Evolutionary conservation across 2,888 invertebrate species (phyloP).

Genomic region (Plebejus anna): DNA sequence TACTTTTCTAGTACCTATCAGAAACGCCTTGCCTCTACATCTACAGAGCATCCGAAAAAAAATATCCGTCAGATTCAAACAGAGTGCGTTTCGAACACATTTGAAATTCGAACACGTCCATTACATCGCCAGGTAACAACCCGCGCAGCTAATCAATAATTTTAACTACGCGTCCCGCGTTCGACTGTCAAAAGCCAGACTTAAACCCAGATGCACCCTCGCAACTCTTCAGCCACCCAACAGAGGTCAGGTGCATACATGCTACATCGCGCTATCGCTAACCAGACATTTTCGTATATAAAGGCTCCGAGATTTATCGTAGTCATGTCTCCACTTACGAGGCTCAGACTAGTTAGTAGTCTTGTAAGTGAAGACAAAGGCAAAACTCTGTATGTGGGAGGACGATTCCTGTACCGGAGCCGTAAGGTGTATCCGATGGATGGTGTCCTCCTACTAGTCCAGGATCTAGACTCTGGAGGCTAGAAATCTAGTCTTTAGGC

Average conservation of each 20-base stretch:
- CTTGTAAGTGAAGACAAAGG: neutral
- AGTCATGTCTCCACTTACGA: neutral
- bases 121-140: too few species aligned
- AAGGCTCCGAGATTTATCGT: neutral
- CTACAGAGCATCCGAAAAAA: too few species aligned
- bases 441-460: neutral
- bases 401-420: neutral
- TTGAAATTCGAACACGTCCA: too few species aligned
- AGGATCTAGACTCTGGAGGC: neutral
- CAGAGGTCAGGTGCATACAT: neutral
- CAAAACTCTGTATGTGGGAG: neutral
- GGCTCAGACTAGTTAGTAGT: neutral
- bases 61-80: too few species aligned
- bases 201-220: neutral
- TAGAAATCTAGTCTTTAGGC: too few species aligned
- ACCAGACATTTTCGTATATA: neutral
- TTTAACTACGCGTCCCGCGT: too few species aligned
- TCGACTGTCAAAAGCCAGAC: neutral
- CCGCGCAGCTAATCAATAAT: too few species aligned
- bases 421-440: neutral
- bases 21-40: too few species aligned
- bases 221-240: neutral
- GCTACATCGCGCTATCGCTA: neutral
- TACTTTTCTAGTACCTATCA: too few species aligned
- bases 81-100: too few species aligned